phyloP scores from a whole-genome alignment of 1,140 invertebrate genomes.

The Neodiprion lecontei region DNA sequence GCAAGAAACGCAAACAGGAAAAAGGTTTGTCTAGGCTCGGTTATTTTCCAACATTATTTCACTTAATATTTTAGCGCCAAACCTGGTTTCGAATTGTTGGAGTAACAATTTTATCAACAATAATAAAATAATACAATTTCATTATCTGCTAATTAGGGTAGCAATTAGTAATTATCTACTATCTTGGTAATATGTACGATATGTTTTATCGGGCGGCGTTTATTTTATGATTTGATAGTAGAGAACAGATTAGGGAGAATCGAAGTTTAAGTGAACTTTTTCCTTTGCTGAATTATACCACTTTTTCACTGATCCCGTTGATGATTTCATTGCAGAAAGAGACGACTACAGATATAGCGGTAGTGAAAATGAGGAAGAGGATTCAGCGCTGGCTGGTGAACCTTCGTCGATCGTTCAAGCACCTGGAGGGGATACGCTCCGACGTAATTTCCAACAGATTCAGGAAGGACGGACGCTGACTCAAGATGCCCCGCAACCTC shows the following conservation, averaged over 20 bases:
- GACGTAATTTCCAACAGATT: slow-evolving; percentile 97
- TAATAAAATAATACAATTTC: no score
- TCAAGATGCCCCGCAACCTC: slow-evolving; percentile 63
- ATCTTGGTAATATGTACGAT: no score
- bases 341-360: slow-evolving; percentile 87
- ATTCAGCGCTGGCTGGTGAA: slow-evolving; percentile 82
- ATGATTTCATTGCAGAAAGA: slow-evolving; percentile 62
- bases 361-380: slow-evolving; percentile 89
- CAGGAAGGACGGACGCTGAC: slow-evolving; percentile 82
- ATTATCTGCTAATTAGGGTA: no score
- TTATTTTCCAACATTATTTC: slow-evolving; percentile 6
- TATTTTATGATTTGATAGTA: no score
- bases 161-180: no score
- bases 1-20: slow-evolving; percentile 93
- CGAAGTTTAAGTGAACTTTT: neutral
- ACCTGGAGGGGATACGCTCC: slow-evolving; percentile 87
- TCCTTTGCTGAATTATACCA: neutral
- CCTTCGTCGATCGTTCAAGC: slow-evolving; percentile 90
- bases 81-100: no score
- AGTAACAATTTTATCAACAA: no score
- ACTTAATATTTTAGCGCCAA: neutral
- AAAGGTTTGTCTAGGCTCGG: slow-evolving; percentile 63
- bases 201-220: no score
- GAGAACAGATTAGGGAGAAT: no score
- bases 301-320: neutral